Evolutionary conservation across 2,888 invertebrate genomes (phyloP).

Genomic region (Meiosimyza decipiens): DNA sequence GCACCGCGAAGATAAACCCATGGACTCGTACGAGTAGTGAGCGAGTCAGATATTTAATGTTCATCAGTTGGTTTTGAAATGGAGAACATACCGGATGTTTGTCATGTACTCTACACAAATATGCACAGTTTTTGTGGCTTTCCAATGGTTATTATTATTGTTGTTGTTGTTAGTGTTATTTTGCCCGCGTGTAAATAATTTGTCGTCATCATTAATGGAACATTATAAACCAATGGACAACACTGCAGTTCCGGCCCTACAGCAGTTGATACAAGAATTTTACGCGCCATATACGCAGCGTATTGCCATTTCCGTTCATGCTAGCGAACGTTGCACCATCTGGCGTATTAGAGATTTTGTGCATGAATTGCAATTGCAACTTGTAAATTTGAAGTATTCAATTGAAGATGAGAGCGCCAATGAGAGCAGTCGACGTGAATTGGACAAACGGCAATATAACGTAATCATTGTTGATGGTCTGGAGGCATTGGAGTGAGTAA

Average conservation of each 20-base stretch:
- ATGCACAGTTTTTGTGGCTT: background rate
- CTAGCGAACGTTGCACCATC: constrained; percentile 14
- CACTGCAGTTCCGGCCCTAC: constrained; percentile 13
- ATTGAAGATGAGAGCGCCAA: background rate
- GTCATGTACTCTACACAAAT: background rate
- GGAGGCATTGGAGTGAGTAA: constrained; percentile 35
- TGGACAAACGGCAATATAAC: constrained; percentile 29
- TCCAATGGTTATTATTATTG: background rate
- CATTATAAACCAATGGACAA: background rate
- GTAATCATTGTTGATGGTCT: constrained; percentile 38
- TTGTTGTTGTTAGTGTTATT: background rate
- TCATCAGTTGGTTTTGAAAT: constrained; percentile 24
- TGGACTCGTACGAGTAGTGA: background rate
- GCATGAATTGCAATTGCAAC: constrained; percentile 14
- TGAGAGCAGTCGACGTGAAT: background rate
- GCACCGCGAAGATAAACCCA: background rate
- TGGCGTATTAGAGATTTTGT: constrained; percentile 18
- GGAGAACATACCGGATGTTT: constrained; percentile 47
- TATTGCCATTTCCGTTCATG: constrained; percentile 25
- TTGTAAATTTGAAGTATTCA: constrained; percentile 21
- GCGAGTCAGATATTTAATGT: constrained; percentile 5
- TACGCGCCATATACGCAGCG: constrained; percentile 19
- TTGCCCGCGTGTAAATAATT: background rate
- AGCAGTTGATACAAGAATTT: constrained; percentile 17
- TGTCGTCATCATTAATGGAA: background rate